phyloP scores from a whole-genome alignment of 2,797 vertebrate genomes.

The Myotis planiceps region DNA sequence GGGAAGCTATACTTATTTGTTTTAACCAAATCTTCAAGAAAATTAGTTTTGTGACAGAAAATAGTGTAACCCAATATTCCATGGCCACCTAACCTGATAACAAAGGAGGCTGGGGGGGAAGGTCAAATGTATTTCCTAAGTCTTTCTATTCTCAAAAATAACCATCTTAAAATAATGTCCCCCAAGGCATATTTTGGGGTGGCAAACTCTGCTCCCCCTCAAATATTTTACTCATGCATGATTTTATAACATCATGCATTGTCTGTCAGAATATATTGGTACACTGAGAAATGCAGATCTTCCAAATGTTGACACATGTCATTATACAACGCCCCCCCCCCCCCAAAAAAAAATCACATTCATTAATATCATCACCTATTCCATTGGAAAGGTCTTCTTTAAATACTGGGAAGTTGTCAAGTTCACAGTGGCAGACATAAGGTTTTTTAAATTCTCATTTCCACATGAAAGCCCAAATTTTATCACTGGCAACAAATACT shows the following conservation, averaged over 20 bases:
- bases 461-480: not conserved
- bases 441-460: not conserved
- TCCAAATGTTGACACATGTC: not conserved
- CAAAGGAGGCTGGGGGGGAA: too few species aligned
- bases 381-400: conserved; percentile 24
- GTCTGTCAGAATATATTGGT: not conserved
- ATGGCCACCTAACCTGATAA: not conserved
- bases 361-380: not conserved
- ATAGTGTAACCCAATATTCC: not conserved
- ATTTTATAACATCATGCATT: not conserved
- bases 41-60: not conserved
- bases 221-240: not conserved
- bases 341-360: not conserved
- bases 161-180: not conserved
- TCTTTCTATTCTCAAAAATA: not conserved
- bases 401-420: not conserved
- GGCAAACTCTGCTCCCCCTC: not conserved
- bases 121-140: not conserved
- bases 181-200: not conserved
- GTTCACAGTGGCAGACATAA: not conserved
- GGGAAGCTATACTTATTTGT: not conserved
- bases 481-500: not conserved
- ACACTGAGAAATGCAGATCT: not conserved
- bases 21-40: not conserved
- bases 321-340: not conserved